Percentiles rank a stretch among this genome's conserved stretches.
Conservation (phyloP, 2,888 invertebrate genomes). For the Rotaria sp. region DNA sequence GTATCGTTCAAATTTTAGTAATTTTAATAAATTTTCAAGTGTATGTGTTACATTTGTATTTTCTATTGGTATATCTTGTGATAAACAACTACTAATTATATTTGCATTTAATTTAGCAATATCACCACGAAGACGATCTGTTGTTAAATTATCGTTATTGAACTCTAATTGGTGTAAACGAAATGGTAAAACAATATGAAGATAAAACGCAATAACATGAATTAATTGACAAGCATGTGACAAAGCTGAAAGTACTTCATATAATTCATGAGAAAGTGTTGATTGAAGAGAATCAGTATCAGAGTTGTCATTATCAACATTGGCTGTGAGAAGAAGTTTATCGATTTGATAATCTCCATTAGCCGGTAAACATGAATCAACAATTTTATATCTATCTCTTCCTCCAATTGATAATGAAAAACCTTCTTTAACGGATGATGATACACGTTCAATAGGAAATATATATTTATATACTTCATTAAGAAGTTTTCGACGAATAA, state of each 20-base stretch:
- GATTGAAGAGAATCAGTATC: neutral
- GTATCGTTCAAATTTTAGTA: neutral
- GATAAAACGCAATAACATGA: neutral
- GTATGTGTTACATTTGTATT: neutral
- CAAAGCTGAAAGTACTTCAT: neutral
- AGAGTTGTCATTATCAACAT: neutral
- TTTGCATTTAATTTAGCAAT: conserved; percentile 21
- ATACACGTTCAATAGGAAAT: conserved; percentile 46
- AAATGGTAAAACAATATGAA: conserved; percentile 14
- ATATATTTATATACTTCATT: conserved; percentile 43
- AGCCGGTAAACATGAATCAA: conserved; percentile 73
- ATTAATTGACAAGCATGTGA: conserved; percentile 28
- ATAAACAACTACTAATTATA: neutral
- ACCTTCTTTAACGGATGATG: no score
- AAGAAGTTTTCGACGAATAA: conserved; percentile 42
- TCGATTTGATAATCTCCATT: conserved; percentile 67
- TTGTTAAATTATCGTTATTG: neutral
- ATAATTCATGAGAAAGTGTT: neutral
- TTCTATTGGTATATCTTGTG: neutral
- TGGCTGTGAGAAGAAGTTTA: neutral
- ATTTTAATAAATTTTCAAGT: neutral
- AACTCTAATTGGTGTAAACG: conserved; percentile 25
- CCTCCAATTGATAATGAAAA: no score
- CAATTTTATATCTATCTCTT: conserved; percentile 69
- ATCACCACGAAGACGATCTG: neutral